Percentiles rank a stretch among this genome's conserved stretches.
phyloP scores from a whole-genome alignment of 2,888 invertebrate genomes.

The Drosophila trichaetosa region DNA sequence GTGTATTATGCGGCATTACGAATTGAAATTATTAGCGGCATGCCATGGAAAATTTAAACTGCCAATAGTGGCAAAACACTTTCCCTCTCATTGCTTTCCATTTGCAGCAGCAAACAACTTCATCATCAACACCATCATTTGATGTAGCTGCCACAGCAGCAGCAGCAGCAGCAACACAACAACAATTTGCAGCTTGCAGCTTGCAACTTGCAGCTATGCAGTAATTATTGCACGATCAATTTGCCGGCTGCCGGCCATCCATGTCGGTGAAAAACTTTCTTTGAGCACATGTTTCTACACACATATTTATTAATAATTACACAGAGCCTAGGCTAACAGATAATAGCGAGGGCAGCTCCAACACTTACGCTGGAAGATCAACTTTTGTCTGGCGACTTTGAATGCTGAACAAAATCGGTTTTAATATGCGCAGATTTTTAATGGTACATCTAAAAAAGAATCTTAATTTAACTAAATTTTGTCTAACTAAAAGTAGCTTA shows the following conservation, averaged over 20 bases:
- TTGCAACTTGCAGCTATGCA: slow-evolving; percentile 73
- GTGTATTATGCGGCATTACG: slow-evolving; percentile 81
- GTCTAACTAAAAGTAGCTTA: neutral
- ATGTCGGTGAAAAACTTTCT: slow-evolving; percentile 77
- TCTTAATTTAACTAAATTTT: neutral
- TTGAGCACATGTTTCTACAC: slow-evolving; percentile 45
- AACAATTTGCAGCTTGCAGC: slow-evolving; percentile 39
- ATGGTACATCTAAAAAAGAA: neutral
- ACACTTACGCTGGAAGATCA: neutral
- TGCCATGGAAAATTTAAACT: slow-evolving; percentile 79
- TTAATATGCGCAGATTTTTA: neutral
- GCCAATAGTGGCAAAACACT: slow-evolving; percentile 74
- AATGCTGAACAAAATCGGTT: neutral
- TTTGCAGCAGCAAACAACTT: slow-evolving; percentile 63
- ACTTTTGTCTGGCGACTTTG: neutral
- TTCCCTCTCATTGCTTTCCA: slow-evolving; percentile 84
- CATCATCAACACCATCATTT: slow-evolving; percentile 43
- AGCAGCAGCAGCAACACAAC: slow-evolving; percentile 35
- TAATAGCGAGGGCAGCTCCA: slow-evolving; percentile 42
- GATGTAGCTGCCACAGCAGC: slow-evolving; percentile 33
- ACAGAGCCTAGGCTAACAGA: slow-evolving; percentile 12
- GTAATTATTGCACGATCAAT: slow-evolving; percentile 83
- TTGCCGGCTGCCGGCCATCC: slow-evolving; percentile 78
- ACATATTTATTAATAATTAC: slow-evolving; percentile 38
- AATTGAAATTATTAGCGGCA: slow-evolving; percentile 76